Percentiles rank a stretch among this genome's conserved stretches.
These are phyloP conservation scores for Sebastes diaconus DNA, from an alignment of 2,797 vertebrate species.

Conservation along the genomic window DNA sequence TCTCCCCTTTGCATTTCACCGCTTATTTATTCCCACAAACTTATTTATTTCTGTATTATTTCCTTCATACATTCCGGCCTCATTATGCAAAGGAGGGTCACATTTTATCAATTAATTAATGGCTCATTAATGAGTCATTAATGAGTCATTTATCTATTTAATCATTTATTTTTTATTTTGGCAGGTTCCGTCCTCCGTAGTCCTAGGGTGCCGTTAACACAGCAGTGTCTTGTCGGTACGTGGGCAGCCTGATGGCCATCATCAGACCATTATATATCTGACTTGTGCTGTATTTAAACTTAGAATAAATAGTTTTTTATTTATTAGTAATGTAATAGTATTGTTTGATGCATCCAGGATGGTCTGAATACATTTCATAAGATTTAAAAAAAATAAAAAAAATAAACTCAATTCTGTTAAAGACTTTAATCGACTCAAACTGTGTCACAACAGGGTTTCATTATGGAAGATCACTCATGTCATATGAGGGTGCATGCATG, in stretches of 20 bases:
- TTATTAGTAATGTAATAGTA: background rate
- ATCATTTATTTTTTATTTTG: too few species aligned
- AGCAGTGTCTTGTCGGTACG: too few species aligned
- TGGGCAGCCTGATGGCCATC: too few species aligned
- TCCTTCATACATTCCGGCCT: fast-evolving
- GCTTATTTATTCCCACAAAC: too few species aligned
- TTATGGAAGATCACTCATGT: background rate
- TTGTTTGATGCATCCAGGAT: background rate
- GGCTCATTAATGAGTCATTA: too few species aligned
- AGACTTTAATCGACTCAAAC: background rate
- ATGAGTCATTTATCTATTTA: too few species aligned
- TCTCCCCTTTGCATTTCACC: too few species aligned
- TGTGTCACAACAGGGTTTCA: background rate
- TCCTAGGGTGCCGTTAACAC: background rate
- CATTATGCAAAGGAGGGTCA: too few species aligned
- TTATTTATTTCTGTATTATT: too few species aligned
- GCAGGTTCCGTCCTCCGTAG: too few species aligned
- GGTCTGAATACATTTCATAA: background rate
- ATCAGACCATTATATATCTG: background rate
- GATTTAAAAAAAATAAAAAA: background rate
- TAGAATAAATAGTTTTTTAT: background rate
- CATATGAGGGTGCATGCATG: background rate
- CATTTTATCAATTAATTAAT: too few species aligned
- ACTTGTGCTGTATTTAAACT: background rate
- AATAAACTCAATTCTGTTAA: background rate